Evolutionary conservation across 2,797 vertebrate species (phyloP).

Genomic region (Calcarius lapponicus): DNA sequence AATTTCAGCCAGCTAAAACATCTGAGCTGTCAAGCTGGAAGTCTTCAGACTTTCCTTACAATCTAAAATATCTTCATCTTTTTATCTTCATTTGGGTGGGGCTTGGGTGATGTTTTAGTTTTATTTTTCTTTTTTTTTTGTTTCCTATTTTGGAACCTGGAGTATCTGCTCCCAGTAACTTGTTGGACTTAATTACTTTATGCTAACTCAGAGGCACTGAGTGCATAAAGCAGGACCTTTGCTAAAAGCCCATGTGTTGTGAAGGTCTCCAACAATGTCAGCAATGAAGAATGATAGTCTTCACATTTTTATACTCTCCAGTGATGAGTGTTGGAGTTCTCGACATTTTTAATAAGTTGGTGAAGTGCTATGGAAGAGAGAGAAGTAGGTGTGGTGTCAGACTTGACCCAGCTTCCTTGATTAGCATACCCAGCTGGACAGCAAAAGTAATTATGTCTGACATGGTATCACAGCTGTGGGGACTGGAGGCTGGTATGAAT

Average conservation of each 20-base stretch:
- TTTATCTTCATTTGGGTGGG: background rate
- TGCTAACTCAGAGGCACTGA: background rate
- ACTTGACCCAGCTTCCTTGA: background rate
- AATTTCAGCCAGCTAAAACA: background rate
- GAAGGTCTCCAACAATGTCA: background rate
- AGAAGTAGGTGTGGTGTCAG: background rate
- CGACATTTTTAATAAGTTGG: background rate
- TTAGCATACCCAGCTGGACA: background rate
- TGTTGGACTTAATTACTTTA: background rate
- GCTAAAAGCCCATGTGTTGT: background rate
- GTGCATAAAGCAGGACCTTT: background rate
- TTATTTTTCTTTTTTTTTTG: background rate
- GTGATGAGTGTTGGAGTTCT: background rate
- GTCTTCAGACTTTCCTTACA: background rate
- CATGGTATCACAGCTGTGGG: background rate
- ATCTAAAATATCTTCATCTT: background rate
- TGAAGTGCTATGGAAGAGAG: background rate
- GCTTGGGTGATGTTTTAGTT: background rate
- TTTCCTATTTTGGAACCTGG: background rate
- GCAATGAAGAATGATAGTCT: background rate
- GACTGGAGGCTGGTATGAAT: background rate
- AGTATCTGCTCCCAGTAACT: background rate
- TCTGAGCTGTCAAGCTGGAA: background rate
- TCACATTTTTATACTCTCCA: background rate
- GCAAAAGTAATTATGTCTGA: slow-evolving; percentile 10